Evolutionary conservation across 2,113 vertebrate genomes (phyloP), one percentile per base, ranked within the genome.

Genomic region (Odontesthes bonariensis): DNA sequence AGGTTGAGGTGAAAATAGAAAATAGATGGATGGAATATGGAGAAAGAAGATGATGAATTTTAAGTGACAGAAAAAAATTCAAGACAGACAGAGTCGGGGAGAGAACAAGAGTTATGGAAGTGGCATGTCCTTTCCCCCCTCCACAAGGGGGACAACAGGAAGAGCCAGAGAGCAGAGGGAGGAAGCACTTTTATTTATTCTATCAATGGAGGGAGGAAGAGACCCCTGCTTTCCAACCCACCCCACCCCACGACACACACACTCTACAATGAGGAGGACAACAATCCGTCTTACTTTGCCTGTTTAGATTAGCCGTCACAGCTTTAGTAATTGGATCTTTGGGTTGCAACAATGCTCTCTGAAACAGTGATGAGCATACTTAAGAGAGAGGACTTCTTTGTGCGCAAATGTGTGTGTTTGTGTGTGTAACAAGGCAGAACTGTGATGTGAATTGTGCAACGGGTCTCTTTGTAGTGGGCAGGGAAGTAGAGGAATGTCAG

Each of bases 401-500:
- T 75, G 66, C 72, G 56, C 57, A 57, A 47, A 64, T 55, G 75
- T 73, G 62, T 75, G 27, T 75, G 65, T 74, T 55, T 61, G 61
- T 53, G 67, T 52, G 73, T 72, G 67, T 60, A 77, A 69, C 19
- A 44, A 77, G 65, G 70, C 81, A 81, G 73, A 84, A 69, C 62
- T 73, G 80, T 63, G 67, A 88, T 75, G 49, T 77, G 63, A 67
- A 74, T 73, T 46, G 57, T 61, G 76, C 83, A 88, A 79, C 66
- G 52, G 73, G 54, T 89, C 46, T 85, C 76, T 88, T 83, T 91
- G 90, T 84, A 89, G 88, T 84, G 77, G 81, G 76, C 84, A 90
- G 82, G 89, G 90, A 90, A 90, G 83, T 89, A 23, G 27, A 91
- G 86, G 91, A 91, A 92, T 92, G 89, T 89, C 72, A 87, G 84